These are phyloP conservation scores for Mustelus asterias DNA, from an alignment of 2,113 vertebrate genomes.

Conservation along the genomic window DNA sequence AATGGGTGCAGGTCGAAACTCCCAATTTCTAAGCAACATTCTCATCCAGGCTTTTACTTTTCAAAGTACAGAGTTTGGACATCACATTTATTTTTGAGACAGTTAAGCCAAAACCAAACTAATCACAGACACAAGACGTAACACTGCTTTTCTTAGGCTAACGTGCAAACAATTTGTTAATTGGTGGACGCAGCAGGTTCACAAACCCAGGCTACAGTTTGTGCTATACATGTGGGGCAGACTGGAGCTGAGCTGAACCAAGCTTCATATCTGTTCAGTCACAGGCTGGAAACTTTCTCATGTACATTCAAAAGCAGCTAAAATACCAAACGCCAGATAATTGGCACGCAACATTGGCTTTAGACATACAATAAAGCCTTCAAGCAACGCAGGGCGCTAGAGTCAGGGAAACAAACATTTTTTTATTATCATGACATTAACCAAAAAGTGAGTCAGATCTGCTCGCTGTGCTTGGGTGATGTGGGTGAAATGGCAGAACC, in stretches of 20 bases:
- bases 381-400: constrained; percentile 28
- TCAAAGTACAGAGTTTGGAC: constrained; percentile 35
- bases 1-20: constrained; percentile 30
- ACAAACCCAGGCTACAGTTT: constrained; percentile 11
- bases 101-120: constrained; percentile 35
- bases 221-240: constrained; percentile 27
- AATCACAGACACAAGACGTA: constrained; percentile 33
- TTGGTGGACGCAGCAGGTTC: constrained; percentile 6
- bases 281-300: constrained; percentile 7
- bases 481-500: neutral
- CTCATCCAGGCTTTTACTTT: constrained; percentile 35
- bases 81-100: constrained; percentile 36
- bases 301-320: constrained; percentile 31
- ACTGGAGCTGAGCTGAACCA: constrained; percentile 16
- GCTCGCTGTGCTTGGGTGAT: neutral
- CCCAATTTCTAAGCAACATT: constrained; percentile 16
- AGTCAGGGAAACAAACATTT: neutral
- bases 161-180: constrained; percentile 36
- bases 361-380: constrained; percentile 22
- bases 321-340: constrained; percentile 31
- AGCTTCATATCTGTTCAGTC: constrained; percentile 9
- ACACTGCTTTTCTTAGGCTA: constrained; percentile 30
- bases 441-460: neutral
- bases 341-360: constrained; percentile 28
- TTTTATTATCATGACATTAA: neutral